A percentile compares a stretch with the other conserved stretches of the same genome.
phyloP scores from a whole-genome alignment of 2,113 vertebrate genomes.

The Siniperca chuatsi region DNA sequence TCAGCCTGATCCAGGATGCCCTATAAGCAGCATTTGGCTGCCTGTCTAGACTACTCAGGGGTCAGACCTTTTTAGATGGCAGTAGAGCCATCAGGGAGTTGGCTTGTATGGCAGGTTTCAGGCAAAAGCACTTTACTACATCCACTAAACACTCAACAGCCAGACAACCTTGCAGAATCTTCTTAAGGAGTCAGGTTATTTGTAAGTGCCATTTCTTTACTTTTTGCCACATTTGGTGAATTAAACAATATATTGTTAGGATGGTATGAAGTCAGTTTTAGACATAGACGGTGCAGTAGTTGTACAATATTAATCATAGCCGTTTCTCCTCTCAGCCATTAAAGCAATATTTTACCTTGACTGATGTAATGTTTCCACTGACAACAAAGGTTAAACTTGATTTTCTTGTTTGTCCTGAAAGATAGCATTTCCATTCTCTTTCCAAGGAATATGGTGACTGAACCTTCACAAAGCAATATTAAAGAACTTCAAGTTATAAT shows the following conservation, averaged over 20 bases:
- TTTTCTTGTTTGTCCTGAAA: constrained; percentile 37
- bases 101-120: constrained; percentile 42
- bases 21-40: constrained; percentile 52
- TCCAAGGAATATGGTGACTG: not conserved
- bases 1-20: constrained; percentile 54
- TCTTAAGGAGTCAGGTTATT: not conserved
- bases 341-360: constrained; percentile 7
- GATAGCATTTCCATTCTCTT: not conserved
- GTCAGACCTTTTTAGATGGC: constrained; percentile 61
- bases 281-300: not conserved
- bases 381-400: constrained; percentile 4
- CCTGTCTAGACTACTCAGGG: constrained; percentile 46
- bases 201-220: not conserved
- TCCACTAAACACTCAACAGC: constrained; percentile 29
- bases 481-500: not conserved
- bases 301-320: not conserved
- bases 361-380: constrained; percentile 22
- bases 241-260: not conserved
- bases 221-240: not conserved
- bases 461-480: not conserved
- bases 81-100: constrained; percentile 50
- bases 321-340: not conserved
- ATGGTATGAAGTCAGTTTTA: not conserved
- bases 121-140: constrained; percentile 45
- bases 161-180: constrained; percentile 44